Evolutionary conservation across 2,797 vertebrate genomes (phyloP).

Genomic region (Coracias cyanogaster): DNA sequence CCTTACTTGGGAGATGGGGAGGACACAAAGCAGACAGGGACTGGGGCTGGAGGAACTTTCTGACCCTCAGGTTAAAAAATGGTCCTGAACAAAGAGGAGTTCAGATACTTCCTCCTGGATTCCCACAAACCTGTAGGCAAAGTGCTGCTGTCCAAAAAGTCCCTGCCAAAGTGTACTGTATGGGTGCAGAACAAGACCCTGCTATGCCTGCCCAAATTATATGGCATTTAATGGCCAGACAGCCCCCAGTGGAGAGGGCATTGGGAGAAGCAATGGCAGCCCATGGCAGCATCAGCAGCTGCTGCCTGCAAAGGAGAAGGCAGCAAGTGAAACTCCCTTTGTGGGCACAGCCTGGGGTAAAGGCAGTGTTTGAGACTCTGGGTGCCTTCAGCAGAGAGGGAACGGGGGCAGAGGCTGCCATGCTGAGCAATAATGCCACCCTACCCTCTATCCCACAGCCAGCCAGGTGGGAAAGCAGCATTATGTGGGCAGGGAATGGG

Average conservation of each 20-base stretch:
- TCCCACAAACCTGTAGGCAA: not conserved
- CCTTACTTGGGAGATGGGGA: not conserved
- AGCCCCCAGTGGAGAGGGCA: not conserved
- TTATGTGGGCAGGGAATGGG: conserved; percentile 22
- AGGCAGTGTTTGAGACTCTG: not conserved
- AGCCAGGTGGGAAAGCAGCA: not conserved
- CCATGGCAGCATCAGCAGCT: not conserved
- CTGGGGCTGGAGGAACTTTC: not conserved
- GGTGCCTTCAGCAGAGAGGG: not conserved
- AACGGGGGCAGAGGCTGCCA: not conserved
- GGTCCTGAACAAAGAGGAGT: not conserved
- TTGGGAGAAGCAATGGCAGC: not conserved
- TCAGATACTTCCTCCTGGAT: not conserved
- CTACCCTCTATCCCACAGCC: not conserved
- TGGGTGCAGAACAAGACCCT: not conserved
- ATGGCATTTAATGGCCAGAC: not conserved
- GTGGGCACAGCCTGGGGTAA: rapidly evolving
- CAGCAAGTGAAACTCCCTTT: not conserved
- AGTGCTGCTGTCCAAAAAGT: not conserved
- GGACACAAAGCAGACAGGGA: not conserved
- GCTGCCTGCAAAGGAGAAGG: not conserved
- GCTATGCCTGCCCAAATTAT: rapidly evolving
- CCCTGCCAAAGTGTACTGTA: not conserved
- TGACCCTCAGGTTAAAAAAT: not conserved
- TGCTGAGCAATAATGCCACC: not conserved